Percentiles rank a stretch among this genome's conserved stretches.
phyloP scores from a whole-genome alignment of 2,797 vertebrate species.

The Pteronotus mesoamericanus region DNA sequence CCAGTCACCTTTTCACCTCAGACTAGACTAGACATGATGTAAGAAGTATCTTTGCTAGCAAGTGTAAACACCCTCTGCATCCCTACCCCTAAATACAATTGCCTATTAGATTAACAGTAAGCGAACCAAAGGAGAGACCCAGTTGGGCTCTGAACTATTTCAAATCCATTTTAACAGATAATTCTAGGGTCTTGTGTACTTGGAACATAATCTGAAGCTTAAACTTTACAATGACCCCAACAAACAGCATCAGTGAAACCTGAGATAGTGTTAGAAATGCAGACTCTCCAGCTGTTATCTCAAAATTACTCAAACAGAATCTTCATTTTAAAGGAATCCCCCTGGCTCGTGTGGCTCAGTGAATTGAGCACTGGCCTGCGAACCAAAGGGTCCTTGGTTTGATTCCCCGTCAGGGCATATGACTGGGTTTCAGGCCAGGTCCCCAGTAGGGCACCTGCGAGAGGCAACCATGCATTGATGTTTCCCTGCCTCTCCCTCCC shows the following conservation, averaged over 20 bases:
- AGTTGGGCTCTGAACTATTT: neutral
- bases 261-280: neutral
- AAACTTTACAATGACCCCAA: neutral
- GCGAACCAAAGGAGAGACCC: neutral
- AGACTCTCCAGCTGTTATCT: accelerated
- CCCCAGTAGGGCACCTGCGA: too few species aligned
- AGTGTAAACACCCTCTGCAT: neutral
- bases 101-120: neutral
- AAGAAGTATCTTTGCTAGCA: neutral
- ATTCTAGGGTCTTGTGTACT: neutral
- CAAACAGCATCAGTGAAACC: neutral
- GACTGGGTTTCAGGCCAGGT: too few species aligned
- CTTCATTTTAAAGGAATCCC: neutral
- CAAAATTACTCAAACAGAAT: neutral
- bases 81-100: neutral
- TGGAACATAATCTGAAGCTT: neutral
- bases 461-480: too few species aligned
- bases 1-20: neutral
- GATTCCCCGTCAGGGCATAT: too few species aligned
- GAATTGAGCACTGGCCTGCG: too few species aligned
- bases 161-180: neutral
- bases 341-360: too few species aligned
- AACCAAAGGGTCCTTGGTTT: too few species aligned
- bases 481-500: too few species aligned
- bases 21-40: neutral